phyloP scores from a whole-genome alignment of 2,797 vertebrate genomes.

The Adrianichthys oophorus region DNA sequence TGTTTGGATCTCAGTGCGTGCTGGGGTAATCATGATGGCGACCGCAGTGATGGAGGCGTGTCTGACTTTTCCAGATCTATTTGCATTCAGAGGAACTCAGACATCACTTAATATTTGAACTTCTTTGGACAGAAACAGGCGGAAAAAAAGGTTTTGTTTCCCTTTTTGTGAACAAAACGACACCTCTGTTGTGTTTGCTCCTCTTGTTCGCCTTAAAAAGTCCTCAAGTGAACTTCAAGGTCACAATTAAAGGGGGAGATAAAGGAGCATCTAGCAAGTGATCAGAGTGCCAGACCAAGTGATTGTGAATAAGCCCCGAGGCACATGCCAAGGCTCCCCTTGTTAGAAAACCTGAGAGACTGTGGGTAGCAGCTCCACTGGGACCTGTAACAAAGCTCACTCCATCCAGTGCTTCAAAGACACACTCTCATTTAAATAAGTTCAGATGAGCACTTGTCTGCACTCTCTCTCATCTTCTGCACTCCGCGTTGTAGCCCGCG shows the following conservation, averaged over 20 bases:
- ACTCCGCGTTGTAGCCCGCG: slow-evolving; percentile 20
- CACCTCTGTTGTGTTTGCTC: slow-evolving; percentile 20
- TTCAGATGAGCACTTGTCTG: slow-evolving; percentile 49
- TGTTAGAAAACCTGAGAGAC: slow-evolving; percentile 71
- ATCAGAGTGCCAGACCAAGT: slow-evolving; percentile 75
- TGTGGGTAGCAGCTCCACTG: slow-evolving; percentile 60
- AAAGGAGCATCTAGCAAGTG: slow-evolving; percentile 53
- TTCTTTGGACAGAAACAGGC: slow-evolving; percentile 25
- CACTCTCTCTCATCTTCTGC: slow-evolving; percentile 31
- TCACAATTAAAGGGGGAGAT: slow-evolving; percentile 51
- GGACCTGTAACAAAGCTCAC: slow-evolving; percentile 68
- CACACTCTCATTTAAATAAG: slow-evolving; percentile 61
- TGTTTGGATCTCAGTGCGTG: slow-evolving; percentile 9
- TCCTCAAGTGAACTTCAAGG: slow-evolving; percentile 67
- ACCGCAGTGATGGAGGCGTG: not conserved
- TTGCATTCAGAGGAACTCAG: slow-evolving; percentile 8
- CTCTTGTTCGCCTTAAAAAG: slow-evolving; percentile 70
- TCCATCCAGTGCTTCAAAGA: slow-evolving; percentile 68
- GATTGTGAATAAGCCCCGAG: slow-evolving; percentile 77
- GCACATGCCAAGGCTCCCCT: slow-evolving; percentile 71
- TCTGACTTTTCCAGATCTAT: slow-evolving; percentile 14
- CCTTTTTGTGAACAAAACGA: slow-evolving; percentile 33
- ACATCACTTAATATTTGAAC: slow-evolving; percentile 15
- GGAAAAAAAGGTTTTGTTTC: slow-evolving; percentile 23
- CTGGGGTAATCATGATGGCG: slow-evolving; percentile 4